Conservation (phyloP, 2,888 invertebrate genomes). For the Euphydryas editha region DNA sequence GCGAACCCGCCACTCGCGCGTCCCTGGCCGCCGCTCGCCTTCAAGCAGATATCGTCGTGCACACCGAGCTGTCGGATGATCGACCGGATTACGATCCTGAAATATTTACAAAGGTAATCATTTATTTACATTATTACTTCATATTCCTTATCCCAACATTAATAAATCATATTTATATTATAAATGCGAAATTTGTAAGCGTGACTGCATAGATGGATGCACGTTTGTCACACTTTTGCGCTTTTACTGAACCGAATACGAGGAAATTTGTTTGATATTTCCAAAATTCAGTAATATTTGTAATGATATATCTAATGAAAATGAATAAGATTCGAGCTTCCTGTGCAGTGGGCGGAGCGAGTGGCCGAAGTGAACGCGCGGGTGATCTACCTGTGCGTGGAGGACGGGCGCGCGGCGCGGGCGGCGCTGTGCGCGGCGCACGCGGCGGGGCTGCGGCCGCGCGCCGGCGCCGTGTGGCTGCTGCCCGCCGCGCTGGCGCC, state of each 20-base stretch:
- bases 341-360: conserved; percentile 64
- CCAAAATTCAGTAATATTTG: no score
- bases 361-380: conserved; percentile 78
- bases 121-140: no score
- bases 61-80: conserved; percentile 68
- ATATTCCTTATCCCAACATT: no score
- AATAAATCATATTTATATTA: no score
- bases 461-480: conserved; percentile 93
- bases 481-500: conserved; percentile 88
- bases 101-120: conserved; percentile 49
- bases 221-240: no score
- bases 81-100: conserved; percentile 49
- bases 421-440: conserved; percentile 93
- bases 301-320: no score
- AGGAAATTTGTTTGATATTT: no score
- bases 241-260: no score
- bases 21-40: conserved; percentile 55
- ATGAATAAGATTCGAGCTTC: not conserved
- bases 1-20: conserved; percentile 60
- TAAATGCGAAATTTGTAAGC: no score
- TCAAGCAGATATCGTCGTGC: conserved; percentile 54
- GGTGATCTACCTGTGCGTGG: conserved; percentile 92
- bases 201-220: no score
- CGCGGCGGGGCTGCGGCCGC: conserved; percentile 86
- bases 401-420: conserved; percentile 88